A percentile compares a stretch with the other conserved stretches of the same genome.
Evolutionary conservation across 2,888 invertebrate species (phyloP).

Genomic region (Physocephala rufipes): DNA sequence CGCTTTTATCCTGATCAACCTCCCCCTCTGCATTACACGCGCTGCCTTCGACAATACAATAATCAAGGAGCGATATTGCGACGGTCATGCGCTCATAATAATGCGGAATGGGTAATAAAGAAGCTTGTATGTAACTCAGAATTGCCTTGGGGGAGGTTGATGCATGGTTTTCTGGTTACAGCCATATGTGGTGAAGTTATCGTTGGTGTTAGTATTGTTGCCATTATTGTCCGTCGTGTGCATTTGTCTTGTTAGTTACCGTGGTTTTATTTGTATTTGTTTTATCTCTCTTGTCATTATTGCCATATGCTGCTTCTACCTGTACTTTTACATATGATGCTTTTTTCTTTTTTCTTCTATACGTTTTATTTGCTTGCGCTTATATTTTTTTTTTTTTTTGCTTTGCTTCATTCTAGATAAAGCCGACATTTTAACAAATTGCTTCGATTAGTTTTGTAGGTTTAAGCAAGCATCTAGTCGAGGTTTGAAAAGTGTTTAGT

Average conservation of each 20-base stretch:
- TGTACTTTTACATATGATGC: too few relatives aligned
- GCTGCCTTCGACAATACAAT: too few relatives aligned
- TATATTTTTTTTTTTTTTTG: not conserved
- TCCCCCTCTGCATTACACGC: too few relatives aligned
- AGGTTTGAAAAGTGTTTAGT: slow-evolving; percentile 43
- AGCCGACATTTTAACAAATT: slow-evolving; percentile 52
- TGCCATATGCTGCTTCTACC: too few relatives aligned
- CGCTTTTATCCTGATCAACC: not conserved
- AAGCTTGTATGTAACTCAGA: not conserved
- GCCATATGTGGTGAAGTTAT: too few relatives aligned
- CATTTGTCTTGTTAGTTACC: too few relatives aligned
- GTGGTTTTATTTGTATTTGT: too few relatives aligned
- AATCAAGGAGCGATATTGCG: too few relatives aligned
- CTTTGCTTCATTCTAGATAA: slow-evolving; percentile 35
- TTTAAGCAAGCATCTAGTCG: slow-evolving; percentile 5
- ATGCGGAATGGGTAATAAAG: not conserved
- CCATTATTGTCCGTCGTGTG: not conserved
- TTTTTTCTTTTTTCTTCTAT: too few relatives aligned
- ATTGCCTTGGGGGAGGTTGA: not conserved
- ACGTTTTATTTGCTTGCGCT: too few relatives aligned
- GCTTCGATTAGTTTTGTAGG: slow-evolving; percentile 50
- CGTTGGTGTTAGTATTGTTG: too few relatives aligned
- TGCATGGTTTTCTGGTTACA: not conserved
- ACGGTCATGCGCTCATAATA: not conserved
- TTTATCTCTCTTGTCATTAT: too few relatives aligned